phyloP scores from a whole-genome alignment of 2,797 vertebrate species.

The Aeoliscus strigatus region DNA sequence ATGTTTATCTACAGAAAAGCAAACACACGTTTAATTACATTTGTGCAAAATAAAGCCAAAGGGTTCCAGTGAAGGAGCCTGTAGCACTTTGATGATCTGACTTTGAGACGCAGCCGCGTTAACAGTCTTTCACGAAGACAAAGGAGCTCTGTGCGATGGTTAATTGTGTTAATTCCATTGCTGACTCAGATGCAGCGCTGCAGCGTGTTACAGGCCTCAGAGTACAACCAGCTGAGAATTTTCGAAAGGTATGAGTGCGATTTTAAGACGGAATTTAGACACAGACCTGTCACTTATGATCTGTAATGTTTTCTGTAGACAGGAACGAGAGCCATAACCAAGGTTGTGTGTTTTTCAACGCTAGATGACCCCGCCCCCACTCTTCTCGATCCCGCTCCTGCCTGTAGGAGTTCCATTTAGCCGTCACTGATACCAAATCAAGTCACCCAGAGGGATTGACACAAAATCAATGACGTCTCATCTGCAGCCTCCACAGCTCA shows the following conservation, averaged over 20 bases:
- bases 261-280: constrained; percentile 40
- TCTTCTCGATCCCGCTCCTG: too few relatives aligned
- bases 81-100: constrained; percentile 23
- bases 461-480: constrained; percentile 47
- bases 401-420: constrained; percentile 43
- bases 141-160: constrained; percentile 19
- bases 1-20: not conserved
- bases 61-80: constrained; percentile 9
- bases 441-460: constrained; percentile 45
- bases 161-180: constrained; percentile 57
- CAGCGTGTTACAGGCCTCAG: constrained; percentile 46
- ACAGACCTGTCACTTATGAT: constrained; percentile 9
- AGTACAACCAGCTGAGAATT: constrained; percentile 46
- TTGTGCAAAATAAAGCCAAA: constrained; percentile 21
- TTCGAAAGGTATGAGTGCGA: constrained; percentile 31
- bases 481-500: constrained; percentile 26
- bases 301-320: too few relatives aligned
- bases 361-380: too few relatives aligned
- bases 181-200: constrained; percentile 44
- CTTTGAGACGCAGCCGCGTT: constrained; percentile 37
- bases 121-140: constrained; percentile 29
- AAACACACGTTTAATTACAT: not conserved
- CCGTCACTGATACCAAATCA: constrained; percentile 49
- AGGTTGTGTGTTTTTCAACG: not conserved
- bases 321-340: constrained; percentile 4